Conservation (phyloP, 2,113 vertebrate genomes). For the Cephalopholis sonnerati region DNA sequence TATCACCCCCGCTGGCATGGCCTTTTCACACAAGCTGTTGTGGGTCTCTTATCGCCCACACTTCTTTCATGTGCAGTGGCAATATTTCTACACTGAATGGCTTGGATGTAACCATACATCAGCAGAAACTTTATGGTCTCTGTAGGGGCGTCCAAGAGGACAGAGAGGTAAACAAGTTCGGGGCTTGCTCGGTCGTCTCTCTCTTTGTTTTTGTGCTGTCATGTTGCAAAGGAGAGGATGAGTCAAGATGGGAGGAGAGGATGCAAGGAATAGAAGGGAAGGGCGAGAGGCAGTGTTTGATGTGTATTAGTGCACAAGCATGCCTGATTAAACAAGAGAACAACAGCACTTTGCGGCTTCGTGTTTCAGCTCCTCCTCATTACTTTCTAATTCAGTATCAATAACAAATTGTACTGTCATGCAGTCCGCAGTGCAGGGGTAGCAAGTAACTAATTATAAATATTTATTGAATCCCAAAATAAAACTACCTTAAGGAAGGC, state of each 20-base stretch:
- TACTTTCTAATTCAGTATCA: constrained; percentile 45
- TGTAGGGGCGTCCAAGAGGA: constrained; percentile 44
- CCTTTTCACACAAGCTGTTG: constrained; percentile 72
- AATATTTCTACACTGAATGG: constrained; percentile 58
- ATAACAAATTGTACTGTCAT: constrained; percentile 37
- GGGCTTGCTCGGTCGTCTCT: constrained; percentile 5
- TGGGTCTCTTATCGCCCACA: constrained; percentile 62
- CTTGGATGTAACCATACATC: constrained; percentile 63
- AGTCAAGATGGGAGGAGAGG: constrained; percentile 33
- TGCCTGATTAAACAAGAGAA: constrained; percentile 65
- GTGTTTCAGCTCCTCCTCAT: constrained; percentile 51
- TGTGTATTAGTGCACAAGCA: constrained; percentile 51
- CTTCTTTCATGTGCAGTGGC: constrained; percentile 57
- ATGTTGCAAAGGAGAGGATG: constrained; percentile 30
- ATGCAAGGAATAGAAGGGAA: constrained; percentile 6
- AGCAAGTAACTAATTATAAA: constrained; percentile 34
- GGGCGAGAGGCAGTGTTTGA: constrained; percentile 56
- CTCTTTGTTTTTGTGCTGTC: constrained; percentile 36
- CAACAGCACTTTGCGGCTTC: constrained; percentile 37
- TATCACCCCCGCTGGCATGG: constrained; percentile 68
- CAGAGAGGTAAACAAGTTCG: constrained; percentile 47
- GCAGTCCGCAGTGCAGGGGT: constrained; percentile 41
- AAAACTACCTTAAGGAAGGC: constrained; percentile 26
- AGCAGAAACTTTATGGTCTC: constrained; percentile 43
- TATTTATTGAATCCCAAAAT: constrained; percentile 41